Evolutionary conservation across 2,113 vertebrate genomes (phyloP), one percentile per base, ranked within the genome.

Genomic region (Cyanocitta stelleri): DNA sequence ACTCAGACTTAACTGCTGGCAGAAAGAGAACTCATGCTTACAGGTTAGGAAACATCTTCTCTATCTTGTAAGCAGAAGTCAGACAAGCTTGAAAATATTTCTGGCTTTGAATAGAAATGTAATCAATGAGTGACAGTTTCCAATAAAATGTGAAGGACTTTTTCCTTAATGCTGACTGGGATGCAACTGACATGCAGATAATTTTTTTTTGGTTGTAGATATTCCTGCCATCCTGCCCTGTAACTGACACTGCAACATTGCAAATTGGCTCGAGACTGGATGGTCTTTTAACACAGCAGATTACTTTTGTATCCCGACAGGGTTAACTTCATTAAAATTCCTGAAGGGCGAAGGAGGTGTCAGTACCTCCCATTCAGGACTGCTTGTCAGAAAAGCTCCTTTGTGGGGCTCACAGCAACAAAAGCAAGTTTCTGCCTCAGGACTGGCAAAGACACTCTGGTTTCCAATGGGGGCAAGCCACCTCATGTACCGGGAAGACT

Each of bases 241-340:
- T 43, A 51, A 33, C 59, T 1, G 12, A 85, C 46, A 93, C 72
- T 74, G 54, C 67, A 79, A 32, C 46, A 27, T 16, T 86, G 76
- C 13, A 76, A 80, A 54, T 4, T 55, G 41, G 32, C 71, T 61
- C n/a, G 18, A 64, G 76, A 76, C 66, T 61, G 52, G 37, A 87
- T 55, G 46, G 44, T 26, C 71, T 83, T 87, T 43, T 87, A 93
- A 91, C 44, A 62, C 3, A 88, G 75, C 46, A 55, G 82, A 43
- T 90, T 76, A 76, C 46, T 80, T 96, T 68, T 74, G 85, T 87
- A 51, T 76, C 71, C 77, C 10, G 64, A 56, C 58, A 16, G 3
- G 3, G 84, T 55, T 87, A 85, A 85, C 87, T 90, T 95, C 78
- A 96, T 96, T 93, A 91, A 94, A 87, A 94, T 91, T 96, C 89